Base-by-base conservation (phyloP, 2,888 invertebrate genomes). In the Polyommatus icarus region DNA sequence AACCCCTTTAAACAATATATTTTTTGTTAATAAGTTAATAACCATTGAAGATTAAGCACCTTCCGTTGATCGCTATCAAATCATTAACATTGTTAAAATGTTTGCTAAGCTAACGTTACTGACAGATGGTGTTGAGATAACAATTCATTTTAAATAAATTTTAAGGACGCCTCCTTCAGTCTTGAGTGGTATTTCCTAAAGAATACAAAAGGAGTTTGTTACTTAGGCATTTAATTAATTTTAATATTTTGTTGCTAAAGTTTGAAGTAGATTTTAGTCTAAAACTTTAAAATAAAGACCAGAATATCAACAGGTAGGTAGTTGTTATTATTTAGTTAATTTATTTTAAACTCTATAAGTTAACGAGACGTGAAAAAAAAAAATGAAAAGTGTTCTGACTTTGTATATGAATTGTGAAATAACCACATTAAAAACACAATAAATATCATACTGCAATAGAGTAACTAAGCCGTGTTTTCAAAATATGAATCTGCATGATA, bases 81-180 rank as follows among this genome's bases (percentile, higher is more conserved):
- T 50, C 10, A 73, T 73, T 73, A 73, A 73, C 73, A 73, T 73
- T 40, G 40, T 73, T 40, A 46, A 73, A 73, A 73, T 73, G 20
- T 46, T 73, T 73, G 46, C 46, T 73, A 73, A 46, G 10, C 67
- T 32, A 32, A 29, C 29, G 67, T 67, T 15, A 32, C 32, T 72
- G 72, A 40, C 72, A 72, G 72, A 72, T 72, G 36, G n/a, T 40
- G 72, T 72, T 3, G 36, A 40, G 36, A 72, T 72, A 72, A 72
- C n/a, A 36, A 36, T 36, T 36, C n/a, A 72, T 40, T 40, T 72
- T 72, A n/a, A n/a, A n/a, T 40, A 20, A 29, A 67, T 67, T 67
- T 67, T 67, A 67, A 67, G 67, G 67, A 67, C 67, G 7, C 15
- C 29, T 67, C 29, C 67, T 67, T 67, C 29, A 32, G 67, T 67